Evolutionary conservation across 2,888 invertebrate genomes (phyloP), one percentile per base, ranked within the genome.

Genomic region (Chloroclystis v-ata): DNA sequence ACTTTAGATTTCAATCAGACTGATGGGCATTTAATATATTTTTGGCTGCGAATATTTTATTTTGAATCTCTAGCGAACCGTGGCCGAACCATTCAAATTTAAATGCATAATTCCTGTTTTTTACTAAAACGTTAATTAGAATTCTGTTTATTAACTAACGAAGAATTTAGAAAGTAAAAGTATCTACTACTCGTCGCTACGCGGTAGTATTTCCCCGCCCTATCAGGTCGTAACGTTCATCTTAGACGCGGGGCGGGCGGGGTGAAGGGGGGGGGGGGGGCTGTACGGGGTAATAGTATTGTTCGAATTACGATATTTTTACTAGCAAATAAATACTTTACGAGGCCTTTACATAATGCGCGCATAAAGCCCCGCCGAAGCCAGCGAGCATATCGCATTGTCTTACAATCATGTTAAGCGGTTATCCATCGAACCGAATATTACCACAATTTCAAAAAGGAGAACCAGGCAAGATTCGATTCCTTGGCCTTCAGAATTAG

Each of bases 281-380:
- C 5, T 2, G 50, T 37, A 50, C 54, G 39, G 50, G 46, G 57
- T 67, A 65, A 65, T 65, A 61, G 59, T 64, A 68, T 69, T 72
- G 70, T 69, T 67, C 56, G 60, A 61, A 63, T 63, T 63, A 67
- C 62, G 60, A 70, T 66, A 67, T 67, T 60, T 72, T 72, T 72
- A 72, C 60, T 62, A 54, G 59, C 60, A 64, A 70, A 72, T 74
- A 70, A 72, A 74, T 72, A 68, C 62, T 74, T 74, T 72, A 74
- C 67, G 72, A 69, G 47, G 60, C 40, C 49, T 59, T 57, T 59
- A 54, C 52, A 47, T 60, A 57, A 60, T 59, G 49, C 53, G 35
- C 14, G 47, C 47, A 50, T 54, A 52, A 52, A 59, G n/a, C n/a
- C n/a, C n/a, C n/a, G n/a, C n/a, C n/a, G n/a, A n/a, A n/a, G n/a